A percentile compares a stretch with the other conserved stretches of the same genome.
Conservation (phyloP, 2,888 invertebrate species). For the Acanthococcus lagerstroemiae region DNA sequence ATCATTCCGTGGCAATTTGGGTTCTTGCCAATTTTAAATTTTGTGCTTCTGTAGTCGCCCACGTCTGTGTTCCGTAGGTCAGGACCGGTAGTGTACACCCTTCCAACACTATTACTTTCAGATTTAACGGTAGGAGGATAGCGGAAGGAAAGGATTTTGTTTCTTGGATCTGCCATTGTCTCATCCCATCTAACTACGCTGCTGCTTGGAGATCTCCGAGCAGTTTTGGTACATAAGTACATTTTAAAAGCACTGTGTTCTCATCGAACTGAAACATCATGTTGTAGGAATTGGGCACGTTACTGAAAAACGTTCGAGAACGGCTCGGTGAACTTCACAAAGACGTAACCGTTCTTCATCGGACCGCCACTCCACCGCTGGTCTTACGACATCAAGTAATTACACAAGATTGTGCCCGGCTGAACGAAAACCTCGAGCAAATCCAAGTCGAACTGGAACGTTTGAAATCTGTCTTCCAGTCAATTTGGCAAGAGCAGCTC, state of each 20-base stretch:
- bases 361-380: slow-evolving; percentile 46
- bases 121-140: no score
- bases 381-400: slow-evolving; percentile 38
- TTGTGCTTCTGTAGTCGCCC: no score
- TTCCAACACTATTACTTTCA: no score
- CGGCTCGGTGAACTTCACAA: slow-evolving; percentile 58
- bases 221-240: background rate
- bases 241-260: no score
- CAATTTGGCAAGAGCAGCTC: slow-evolving; percentile 62
- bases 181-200: background rate
- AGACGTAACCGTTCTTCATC: slow-evolving; percentile 55
- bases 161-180: no score
- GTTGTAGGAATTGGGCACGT: slow-evolving; percentile 50
- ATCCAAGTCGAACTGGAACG: slow-evolving; percentile 53
- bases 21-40: no score
- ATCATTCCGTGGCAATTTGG: no score
- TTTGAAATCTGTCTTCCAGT: slow-evolving; percentile 50
- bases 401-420: slow-evolving; percentile 47
- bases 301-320: slow-evolving; percentile 52
- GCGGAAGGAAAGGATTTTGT: no score
- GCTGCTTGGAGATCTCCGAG: background rate
- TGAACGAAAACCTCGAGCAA: slow-evolving; percentile 52
- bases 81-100: no score
- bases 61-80: no score
- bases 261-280: no score